phyloP scores from a whole-genome alignment of 2,797 vertebrate species.

The Carapus acus region DNA sequence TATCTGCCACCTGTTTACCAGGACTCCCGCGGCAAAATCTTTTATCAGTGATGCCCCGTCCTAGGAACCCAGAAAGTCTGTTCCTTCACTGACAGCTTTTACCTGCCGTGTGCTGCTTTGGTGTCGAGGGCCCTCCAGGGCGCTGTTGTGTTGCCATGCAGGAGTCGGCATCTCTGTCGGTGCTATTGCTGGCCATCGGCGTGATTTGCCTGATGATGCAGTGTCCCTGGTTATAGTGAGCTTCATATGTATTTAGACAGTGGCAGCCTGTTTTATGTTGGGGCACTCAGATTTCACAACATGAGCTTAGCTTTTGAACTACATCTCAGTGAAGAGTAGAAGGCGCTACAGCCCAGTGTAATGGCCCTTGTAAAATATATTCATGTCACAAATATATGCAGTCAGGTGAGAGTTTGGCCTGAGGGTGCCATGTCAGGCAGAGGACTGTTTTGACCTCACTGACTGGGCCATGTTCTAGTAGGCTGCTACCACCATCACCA shows the following conservation, averaged over 20 bases:
- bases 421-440: too few species aligned
- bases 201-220: conserved; percentile 31
- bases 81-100: conserved; percentile 22
- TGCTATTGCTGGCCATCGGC: conserved; percentile 13
- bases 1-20: conserved; percentile 73
- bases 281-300: conserved; percentile 4
- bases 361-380: background rate
- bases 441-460: too few species aligned
- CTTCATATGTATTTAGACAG: conserved; percentile 32
- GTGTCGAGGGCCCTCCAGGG: conserved; percentile 40
- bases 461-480: too few species aligned
- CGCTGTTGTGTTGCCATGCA: conserved; percentile 37
- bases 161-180: conserved; percentile 23
- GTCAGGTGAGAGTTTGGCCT: too few species aligned
- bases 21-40: conserved; percentile 53
- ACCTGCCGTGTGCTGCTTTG: conserved; percentile 24
- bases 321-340: background rate
- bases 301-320: conserved; percentile 6
- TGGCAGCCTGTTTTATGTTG: conserved; percentile 16
- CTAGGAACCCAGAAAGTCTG: conserved; percentile 25
- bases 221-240: conserved; percentile 13
- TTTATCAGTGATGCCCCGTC: conserved; percentile 49
- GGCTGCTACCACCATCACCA: too few species aligned
- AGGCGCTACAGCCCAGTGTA: background rate
- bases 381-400: background rate